Conservation (phyloP, 2,797 vertebrate species). For the Xenopus petersii region DNA sequence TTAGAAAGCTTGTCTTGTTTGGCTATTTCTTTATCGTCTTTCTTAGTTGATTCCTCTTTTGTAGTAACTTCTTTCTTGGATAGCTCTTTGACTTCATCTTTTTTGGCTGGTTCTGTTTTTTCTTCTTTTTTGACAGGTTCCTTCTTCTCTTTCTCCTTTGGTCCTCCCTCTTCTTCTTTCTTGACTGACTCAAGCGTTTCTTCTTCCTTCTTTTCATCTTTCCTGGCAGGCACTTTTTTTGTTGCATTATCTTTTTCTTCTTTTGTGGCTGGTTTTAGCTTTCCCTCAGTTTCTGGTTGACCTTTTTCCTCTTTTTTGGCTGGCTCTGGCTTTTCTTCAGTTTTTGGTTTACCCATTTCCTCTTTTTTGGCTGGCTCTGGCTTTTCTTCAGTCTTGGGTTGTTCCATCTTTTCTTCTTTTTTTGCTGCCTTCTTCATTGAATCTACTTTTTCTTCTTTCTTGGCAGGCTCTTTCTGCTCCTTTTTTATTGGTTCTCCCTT, state of each 20-base stretch:
- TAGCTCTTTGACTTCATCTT: not conserved
- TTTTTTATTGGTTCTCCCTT: conserved; percentile 4
- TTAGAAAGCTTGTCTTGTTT: not conserved
- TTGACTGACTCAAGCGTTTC: not conserved
- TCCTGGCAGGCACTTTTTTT: conserved; percentile 56
- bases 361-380: too few relatives aligned
- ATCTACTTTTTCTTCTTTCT: conserved; percentile 44
- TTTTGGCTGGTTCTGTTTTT: conserved; percentile 49
- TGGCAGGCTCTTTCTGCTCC: conserved; percentile 20
- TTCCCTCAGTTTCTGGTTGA: conserved; percentile 3
- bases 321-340: not conserved
- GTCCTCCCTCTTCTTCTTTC: conserved; percentile 15
- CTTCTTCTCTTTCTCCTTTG: rapidly evolving
- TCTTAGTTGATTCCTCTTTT: conserved; percentile 17
- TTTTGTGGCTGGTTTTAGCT: conserved; percentile 28
- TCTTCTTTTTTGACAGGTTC: conserved; percentile 60
- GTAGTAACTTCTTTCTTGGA: conserved; percentile 2
- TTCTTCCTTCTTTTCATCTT: conserved; percentile 43
- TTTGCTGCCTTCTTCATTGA: conserved; percentile 53
- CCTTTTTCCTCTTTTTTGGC: conserved; percentile 30
- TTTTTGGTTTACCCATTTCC: too few relatives aligned
- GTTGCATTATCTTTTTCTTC: conserved; percentile 37
- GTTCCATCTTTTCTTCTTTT: conserved; percentile 57
- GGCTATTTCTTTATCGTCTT: conserved; percentile 37
- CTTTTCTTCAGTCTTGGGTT: not conserved